Conservation (phyloP, 2,113 vertebrate genomes). For the Pseudopodoces humilis region DNA sequence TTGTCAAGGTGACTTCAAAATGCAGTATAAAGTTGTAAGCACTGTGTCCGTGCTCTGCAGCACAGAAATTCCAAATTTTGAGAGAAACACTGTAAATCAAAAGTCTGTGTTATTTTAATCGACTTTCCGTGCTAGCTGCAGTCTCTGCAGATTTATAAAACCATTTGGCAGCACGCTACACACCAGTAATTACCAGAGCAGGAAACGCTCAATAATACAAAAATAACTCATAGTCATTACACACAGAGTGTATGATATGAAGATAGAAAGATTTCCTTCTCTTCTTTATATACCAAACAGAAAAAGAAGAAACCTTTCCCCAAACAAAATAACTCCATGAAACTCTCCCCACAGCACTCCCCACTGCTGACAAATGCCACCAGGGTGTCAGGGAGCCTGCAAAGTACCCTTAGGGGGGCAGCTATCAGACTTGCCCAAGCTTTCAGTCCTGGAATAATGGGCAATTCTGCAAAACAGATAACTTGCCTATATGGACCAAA, state of each 20-base stretch:
- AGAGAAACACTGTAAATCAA: background rate
- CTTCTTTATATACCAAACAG: background rate
- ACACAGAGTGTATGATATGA: background rate
- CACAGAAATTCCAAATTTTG: background rate
- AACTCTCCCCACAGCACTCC: background rate
- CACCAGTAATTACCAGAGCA: conserved; percentile 28
- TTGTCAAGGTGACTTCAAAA: background rate
- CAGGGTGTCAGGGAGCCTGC: background rate
- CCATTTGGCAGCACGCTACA: conserved; percentile 11
- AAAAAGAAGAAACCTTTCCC: background rate
- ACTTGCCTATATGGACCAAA: background rate
- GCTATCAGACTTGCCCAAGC: background rate
- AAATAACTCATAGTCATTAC: conserved; percentile 15
- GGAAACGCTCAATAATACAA: background rate
- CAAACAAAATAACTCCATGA: background rate
- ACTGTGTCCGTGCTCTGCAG: background rate
- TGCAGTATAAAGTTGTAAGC: background rate
- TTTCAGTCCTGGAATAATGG: background rate
- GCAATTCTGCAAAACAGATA: background rate
- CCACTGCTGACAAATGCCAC: background rate
- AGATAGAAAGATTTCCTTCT: background rate
- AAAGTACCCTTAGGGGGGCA: background rate
- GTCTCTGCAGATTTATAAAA: conserved; percentile 29
- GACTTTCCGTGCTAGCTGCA: background rate
- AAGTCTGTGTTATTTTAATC: background rate